Base-by-base conservation (phyloP, 2,888 invertebrate genomes). In the Pristionchus maxplancki region DNA sequence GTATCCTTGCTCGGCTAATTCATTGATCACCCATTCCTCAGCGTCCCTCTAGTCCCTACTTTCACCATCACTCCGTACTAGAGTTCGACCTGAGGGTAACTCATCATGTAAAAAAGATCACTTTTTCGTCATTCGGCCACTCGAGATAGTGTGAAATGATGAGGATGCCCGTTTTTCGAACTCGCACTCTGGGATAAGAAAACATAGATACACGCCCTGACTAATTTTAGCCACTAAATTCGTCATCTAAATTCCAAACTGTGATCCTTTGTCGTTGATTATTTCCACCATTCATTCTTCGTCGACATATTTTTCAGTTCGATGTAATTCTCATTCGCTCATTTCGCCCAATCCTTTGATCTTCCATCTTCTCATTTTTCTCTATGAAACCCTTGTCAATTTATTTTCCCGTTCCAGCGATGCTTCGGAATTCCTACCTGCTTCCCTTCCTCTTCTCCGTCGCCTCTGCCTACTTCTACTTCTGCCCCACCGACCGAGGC, bases 401-500 rank as follows among this genome's bases (percentile, higher is more conserved):
- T 58, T 58, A 44, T 44, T n/a, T 58, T 24, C 24, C 1, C 13
- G n/a, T 37, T 78, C 44, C 78, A 78, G 78, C 31, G 11, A 83
- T 83, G 82, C 53, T 53, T 9, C 82, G 82, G 24, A 83, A 37
- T 83, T 83, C 82, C 20, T 53, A 40, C 34, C 53, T 83, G 13
- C 82, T 83, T 9, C 82, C 71, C 20, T 1, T 87, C 24, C 86
- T 87, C 20, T 48, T 87, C 71, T 87, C 86, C 15, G 48, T 87
- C 17, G 67, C 86, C 71, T 71, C 86, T 1, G 67, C 86, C 20
- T 87, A 87, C 50, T 87, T 87, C 71, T 87, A 87, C 86, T 87
- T 87, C 86, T 87, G 86, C 24, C 86, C 86, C 24, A 87, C 86
- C 3, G 86, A 87, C 20, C 86, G 86, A 17, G 86, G 86, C 20